Evolutionary conservation across 2,797 vertebrate species (phyloP), one percentile per base, ranked within the genome.

Genomic region (Otus scops): DNA sequence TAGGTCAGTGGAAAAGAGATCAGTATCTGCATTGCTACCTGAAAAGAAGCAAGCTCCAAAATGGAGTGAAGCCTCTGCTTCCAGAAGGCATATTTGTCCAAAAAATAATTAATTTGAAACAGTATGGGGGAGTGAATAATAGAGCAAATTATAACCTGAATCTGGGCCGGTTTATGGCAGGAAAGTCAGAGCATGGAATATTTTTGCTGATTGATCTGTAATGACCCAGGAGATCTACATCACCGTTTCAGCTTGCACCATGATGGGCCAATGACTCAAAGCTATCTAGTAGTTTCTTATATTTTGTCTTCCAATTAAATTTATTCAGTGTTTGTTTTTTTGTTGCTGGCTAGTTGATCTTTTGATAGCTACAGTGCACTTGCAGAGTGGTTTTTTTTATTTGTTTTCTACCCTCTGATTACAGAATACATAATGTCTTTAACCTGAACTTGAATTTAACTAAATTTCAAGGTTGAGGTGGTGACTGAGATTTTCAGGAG

Each of bases 1-100:
- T 95, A 95, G 95, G 96, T 95, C 89, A 95, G 88, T 95, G 67
- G 77, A 86, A 97, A 90, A 93, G 88, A 96, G 90, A 95, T 95
- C 36, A 84, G 79, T 95, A 88, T 75, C 78, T 94, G 89, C 43
- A 74, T 85, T 84, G 61, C 79, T 92, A 94, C 95, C 97, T 96
- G 95, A 65, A 94, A 94, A 91, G 88, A 89, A 65, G 11, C 81
- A 79, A 57, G 27, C 61, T 92, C 53, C 50, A 76, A 76, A 84
- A 53, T 53, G 63, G 45, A 59, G n/a, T 41, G n/a, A 82, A 85
- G 34, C 54, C 32, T 71, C 39, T 89, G 67, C 54, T 91, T 96
- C 81, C 56, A 69, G 34, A 57, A 84, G 53, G 32, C 0, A 0
- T 50, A 22, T 45, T 75, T 69, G 23, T 73, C 36, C 9, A 64